These are phyloP conservation scores for Allacma fusca DNA, from an alignment of 2,888 invertebrate genomes.

Conservation along the genomic window DNA sequence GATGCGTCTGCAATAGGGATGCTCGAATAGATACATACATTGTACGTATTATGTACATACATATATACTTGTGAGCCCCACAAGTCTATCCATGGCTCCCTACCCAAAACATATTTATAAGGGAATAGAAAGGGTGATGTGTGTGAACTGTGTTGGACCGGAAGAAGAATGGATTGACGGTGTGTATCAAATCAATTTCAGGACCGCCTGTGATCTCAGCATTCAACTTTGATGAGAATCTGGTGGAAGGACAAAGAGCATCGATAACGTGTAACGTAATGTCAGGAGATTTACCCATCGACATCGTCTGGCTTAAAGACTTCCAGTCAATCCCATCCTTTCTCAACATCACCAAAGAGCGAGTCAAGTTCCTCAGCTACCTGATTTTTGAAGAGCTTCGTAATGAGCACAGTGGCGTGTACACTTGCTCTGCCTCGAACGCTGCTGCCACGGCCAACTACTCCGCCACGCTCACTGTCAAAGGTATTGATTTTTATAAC, in stretches of 20 bases:
- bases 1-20: no score
- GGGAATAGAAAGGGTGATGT: no score
- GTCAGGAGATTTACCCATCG: constrained; percentile 58
- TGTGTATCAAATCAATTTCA: constrained; percentile 49
- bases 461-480: constrained; percentile 64
- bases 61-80: no score
- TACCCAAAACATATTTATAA: no score
- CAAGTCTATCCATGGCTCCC: no score
- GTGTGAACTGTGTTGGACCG: neutral
- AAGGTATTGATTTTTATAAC: constrained; percentile 61
- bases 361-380: constrained; percentile 57
- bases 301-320: constrained; percentile 59
- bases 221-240: constrained; percentile 59
- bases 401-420: constrained; percentile 64
- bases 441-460: constrained; percentile 55
- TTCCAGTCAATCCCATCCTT: constrained; percentile 45
- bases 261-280: constrained; percentile 58
- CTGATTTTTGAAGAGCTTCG: constrained; percentile 57
- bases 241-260: constrained; percentile 60
- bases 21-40: no score
- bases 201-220: constrained; percentile 61
- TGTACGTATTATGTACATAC: no score
- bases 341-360: constrained; percentile 55
- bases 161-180: neutral
- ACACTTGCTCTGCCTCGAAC: constrained; percentile 64